Evolutionary conservation across 2,113 vertebrate species (phyloP).

Genomic region (Hiodon alosoides): DNA sequence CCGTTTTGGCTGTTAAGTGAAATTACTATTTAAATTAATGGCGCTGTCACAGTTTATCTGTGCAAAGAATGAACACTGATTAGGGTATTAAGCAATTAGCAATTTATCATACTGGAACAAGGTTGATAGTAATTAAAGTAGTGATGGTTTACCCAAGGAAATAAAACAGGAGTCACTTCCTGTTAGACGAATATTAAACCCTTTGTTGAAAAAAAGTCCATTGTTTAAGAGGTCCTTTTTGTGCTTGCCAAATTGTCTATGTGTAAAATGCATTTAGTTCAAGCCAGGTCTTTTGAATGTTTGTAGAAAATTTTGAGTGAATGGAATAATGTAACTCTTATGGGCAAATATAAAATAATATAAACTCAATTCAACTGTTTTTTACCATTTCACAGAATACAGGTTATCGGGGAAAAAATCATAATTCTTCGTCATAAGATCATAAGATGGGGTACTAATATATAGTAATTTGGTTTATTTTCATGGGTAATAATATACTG

Average conservation of each 20-base stretch:
- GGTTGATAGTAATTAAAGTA: slow-evolving; percentile 97
- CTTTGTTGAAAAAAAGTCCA: slow-evolving; percentile 15
- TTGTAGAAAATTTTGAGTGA: neutral
- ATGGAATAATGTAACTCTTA: neutral
- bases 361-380: neutral
- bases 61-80: slow-evolving; percentile 96
- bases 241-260: neutral
- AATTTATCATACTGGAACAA: slow-evolving; percentile 98
- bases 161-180: slow-evolving; percentile 90
- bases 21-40: slow-evolving; percentile 98
- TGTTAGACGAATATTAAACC: slow-evolving; percentile 55
- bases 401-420: neutral
- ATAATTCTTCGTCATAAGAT: no score
- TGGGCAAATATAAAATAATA: neutral
- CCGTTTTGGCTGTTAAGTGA: slow-evolving; percentile 94
- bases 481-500: neutral
- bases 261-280: neutral
- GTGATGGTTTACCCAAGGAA: slow-evolving; percentile 88
- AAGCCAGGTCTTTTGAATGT: neutral
- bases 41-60: slow-evolving; percentile 92
- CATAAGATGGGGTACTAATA: no score
- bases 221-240: slow-evolving; percentile 12
- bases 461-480: no score
- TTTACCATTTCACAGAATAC: neutral
- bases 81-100: slow-evolving; percentile 99